phyloP scores from a whole-genome alignment of 2,888 invertebrate genomes.

The Lithophane socia region DNA sequence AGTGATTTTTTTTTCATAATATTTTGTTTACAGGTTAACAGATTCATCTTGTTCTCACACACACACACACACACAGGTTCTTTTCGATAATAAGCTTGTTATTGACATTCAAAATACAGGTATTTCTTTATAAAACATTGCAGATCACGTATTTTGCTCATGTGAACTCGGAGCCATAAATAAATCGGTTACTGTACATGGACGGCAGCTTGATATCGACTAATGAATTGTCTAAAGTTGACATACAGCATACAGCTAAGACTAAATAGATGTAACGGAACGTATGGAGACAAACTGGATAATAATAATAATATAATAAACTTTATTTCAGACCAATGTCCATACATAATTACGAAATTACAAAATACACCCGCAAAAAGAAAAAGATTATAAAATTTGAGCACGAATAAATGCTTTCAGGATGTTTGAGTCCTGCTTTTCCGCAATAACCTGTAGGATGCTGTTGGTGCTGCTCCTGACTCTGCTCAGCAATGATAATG shows the following conservation, averaged over 20 bases:
- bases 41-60: not conserved
- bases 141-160: slow-evolving; percentile 30
- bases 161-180: slow-evolving; percentile 27
- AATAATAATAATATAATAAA: no score
- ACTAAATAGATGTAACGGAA: slow-evolving; percentile 7
- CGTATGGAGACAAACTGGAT: slow-evolving; percentile 1
- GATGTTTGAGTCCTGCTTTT: no score
- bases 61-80: not conserved
- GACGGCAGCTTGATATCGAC: slow-evolving; percentile 36
- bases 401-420: no score
- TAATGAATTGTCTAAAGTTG: slow-evolving; percentile 55
- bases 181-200: slow-evolving; percentile 35
- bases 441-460: no score
- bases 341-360: no score
- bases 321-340: no score
- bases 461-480: no score
- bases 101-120: slow-evolving; percentile 27
- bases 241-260: slow-evolving; percentile 15
- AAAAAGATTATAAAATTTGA: no score
- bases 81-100: slow-evolving; percentile 23
- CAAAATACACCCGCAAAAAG: no score
- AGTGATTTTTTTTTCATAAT: not conserved
- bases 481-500: no score
- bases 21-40: not conserved
- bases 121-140: slow-evolving; percentile 13